phyloP scores from a whole-genome alignment of 1,140 invertebrate species.

The Antheraea mylitta region DNA sequence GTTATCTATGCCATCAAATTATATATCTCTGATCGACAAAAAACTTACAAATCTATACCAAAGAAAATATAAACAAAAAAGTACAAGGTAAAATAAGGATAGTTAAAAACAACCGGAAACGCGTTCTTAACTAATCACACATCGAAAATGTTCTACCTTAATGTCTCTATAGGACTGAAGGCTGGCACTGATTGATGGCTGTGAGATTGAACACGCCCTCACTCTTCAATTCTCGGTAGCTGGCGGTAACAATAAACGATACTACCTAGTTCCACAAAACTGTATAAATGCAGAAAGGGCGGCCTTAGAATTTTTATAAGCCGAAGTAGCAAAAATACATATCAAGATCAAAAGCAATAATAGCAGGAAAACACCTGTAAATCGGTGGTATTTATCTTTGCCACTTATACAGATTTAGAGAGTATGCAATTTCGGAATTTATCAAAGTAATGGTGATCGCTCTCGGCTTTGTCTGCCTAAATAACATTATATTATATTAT shows the following conservation, averaged over 20 bases:
- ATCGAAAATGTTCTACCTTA: slow-evolving; percentile 37
- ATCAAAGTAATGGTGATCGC: no score
- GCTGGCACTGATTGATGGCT: slow-evolving; percentile 43
- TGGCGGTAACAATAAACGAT: slow-evolving; percentile 39
- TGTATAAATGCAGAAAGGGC: not conserved
- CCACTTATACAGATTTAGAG: no score
- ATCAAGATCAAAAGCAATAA: not conserved
- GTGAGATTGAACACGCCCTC: slow-evolving; percentile 50
- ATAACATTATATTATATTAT: no score
- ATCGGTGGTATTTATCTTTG: not conserved
- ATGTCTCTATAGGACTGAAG: slow-evolving; percentile 52
- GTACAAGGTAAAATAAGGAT: slow-evolving; percentile 19
- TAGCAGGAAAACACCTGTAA: not conserved
- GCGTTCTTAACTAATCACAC: slow-evolving; percentile 41
- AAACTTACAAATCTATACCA: not conserved
- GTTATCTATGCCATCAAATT: no score
- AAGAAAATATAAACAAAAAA: not conserved
- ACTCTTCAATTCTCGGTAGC: slow-evolving; percentile 40
- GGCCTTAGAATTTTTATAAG: slow-evolving; percentile 4
- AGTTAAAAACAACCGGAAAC: slow-evolving; percentile 42
- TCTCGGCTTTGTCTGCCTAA: no score
- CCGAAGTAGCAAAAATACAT: not conserved
- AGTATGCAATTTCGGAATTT: no score
- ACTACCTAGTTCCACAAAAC: not conserved
- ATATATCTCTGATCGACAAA: not conserved